Conservation (phyloP, 2,888 invertebrate genomes). For the Scotopteryx bipunctaria region DNA sequence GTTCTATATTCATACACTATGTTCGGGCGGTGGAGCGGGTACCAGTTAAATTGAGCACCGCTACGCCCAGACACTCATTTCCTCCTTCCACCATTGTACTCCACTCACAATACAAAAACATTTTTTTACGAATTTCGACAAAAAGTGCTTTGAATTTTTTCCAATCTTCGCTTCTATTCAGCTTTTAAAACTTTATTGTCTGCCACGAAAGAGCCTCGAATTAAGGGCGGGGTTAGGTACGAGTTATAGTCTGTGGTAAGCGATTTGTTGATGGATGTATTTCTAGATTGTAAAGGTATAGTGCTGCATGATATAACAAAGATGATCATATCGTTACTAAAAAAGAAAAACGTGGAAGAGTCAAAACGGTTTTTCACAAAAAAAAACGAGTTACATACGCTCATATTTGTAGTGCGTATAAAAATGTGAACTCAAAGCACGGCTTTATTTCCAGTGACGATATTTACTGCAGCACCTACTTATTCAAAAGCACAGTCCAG, state of each 20-base stretch:
- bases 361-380: too few species aligned
- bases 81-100: constrained; percentile 78
- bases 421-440: too few species aligned
- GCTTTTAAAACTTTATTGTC: constrained; percentile 74
- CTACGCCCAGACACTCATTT: constrained; percentile 81
- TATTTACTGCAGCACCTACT: too few species aligned
- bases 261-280: constrained; percentile 14
- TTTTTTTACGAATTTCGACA: constrained; percentile 80
- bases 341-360: too few species aligned
- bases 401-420: too few species aligned
- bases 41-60: constrained; percentile 79
- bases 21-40: constrained; percentile 51
- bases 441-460: too few species aligned
- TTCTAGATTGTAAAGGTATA: too few species aligned
- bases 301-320: not conserved
- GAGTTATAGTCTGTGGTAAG: constrained; percentile 21
- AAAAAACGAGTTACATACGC: too few species aligned
- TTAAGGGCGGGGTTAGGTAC: constrained; percentile 40
- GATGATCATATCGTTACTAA: too few species aligned
- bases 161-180: constrained; percentile 81
- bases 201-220: constrained; percentile 58
- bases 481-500: too few species aligned
- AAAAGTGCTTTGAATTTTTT: constrained; percentile 81
- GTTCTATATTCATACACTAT: constrained; percentile 12
- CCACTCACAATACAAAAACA: constrained; percentile 81